Evolutionary conservation across 2,113 vertebrate species (phyloP), one percentile per base, ranked within the genome.

Genomic region (Malurus cyaneus): DNA sequence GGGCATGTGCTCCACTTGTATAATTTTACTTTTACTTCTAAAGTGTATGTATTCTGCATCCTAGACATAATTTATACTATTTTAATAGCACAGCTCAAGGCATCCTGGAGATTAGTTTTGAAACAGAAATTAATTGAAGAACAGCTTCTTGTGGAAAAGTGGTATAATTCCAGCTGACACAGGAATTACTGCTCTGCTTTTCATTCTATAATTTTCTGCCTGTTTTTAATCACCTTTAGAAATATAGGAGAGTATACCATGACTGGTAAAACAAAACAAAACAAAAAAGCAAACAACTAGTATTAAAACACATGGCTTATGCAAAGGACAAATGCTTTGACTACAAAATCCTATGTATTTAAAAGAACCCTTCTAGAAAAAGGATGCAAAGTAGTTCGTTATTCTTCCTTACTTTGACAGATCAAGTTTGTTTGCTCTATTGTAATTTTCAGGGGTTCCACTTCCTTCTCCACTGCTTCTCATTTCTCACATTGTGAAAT

Each of bases 201-300:
- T 11, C 34, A 18, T 70, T 57, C 29, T 7, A 8, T 13, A 46
- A 2, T 57, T 41, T 50, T 49, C 15, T 82, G 21, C n/a, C 71
- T 50, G 11, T 54, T 88, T 93, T 72, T 39, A 72, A 15, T 18
- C 25, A 32, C 3, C 5, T 17, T 80, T 91, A 72, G 28, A 25
- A 17, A 15, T 70, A 64, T 2, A 28, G 6, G 11, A 25, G 29
- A 4, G 11, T 57, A 53, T 32, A 12, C 12, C 24, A 31, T 49
- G 18, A 12, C 34, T 47, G 11, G 16, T 47, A 14, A 61, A 77
- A 64, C 64, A 56, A 65, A 7, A 0, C 1, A 4, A 65, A 80
- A 60, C 57, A 56, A 65, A 7, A 0, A 1, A 5, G 4, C 15
- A 49, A 66, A 25, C 11, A 28, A 44, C 6, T 12, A 39, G 1